Conservation (phyloP, 1,140 invertebrate genomes). For the Paraescarpia echinospica region DNA sequence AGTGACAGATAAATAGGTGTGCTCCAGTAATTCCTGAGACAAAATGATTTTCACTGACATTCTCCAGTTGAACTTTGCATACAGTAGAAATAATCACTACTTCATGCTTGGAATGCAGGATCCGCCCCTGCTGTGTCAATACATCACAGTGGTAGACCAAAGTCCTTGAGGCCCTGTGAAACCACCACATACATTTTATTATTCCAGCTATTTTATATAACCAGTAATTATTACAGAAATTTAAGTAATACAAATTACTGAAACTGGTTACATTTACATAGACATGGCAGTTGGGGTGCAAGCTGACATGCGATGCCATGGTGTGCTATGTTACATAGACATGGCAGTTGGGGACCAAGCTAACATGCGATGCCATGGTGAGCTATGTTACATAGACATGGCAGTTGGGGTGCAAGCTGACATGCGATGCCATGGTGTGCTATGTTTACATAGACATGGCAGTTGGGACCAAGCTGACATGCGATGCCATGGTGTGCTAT, state of each 20-base stretch:
- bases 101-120: neutral
- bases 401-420: neutral
- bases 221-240: neutral
- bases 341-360: no score
- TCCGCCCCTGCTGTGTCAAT: neutral
- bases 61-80: neutral
- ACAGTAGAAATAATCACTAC: neutral
- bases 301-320: no score
- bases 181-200: neutral
- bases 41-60: neutral
- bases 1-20: neutral
- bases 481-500: no score
- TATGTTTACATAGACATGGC: neutral
- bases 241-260: neutral
- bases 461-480: neutral
- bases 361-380: no score
- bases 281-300: neutral
- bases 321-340: no score
- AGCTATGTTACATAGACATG: neutral
- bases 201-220: neutral
- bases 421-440: no score
- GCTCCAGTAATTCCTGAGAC: neutral
- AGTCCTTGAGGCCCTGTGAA: neutral
- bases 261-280: neutral
- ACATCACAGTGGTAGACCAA: neutral